Percentiles rank a stretch among this genome's conserved stretches.
Conservation (phyloP, 2,113 vertebrate genomes). For the Genyomyrus donnyi region DNA sequence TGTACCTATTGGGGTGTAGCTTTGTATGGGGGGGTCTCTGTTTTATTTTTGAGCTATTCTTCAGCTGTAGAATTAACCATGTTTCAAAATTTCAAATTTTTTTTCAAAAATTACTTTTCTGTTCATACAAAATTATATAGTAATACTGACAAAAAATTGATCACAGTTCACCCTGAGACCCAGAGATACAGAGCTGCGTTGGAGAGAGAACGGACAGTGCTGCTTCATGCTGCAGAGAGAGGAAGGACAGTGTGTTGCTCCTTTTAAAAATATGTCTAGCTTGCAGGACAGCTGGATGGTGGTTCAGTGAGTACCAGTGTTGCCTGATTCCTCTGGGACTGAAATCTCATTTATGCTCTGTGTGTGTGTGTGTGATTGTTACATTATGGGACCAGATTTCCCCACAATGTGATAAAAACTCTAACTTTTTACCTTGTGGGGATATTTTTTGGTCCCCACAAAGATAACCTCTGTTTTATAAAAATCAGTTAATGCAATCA, state of each 20-base stretch:
- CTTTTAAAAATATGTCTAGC: not conserved
- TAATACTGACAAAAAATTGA: not conserved
- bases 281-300: not conserved
- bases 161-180: not conserved
- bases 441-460: no score
- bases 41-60: not conserved
- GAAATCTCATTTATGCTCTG: not conserved
- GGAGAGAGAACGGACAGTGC: no score
- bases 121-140: not conserved
- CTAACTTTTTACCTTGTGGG: no score
- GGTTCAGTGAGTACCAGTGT: not conserved
- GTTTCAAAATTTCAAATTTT: not conserved
- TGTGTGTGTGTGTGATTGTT: not conserved
- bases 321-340: not conserved
- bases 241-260: not conserved
- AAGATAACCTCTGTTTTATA: no score
- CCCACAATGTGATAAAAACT: no score
- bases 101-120: not conserved
- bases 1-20: not conserved
- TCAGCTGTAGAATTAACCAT: not conserved
- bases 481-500: no score
- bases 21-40: not conserved
- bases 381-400: no score
- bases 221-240: no score
- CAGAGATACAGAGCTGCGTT: not conserved